Percentiles rank a stretch among this genome's conserved stretches.
phyloP scores from a whole-genome alignment of 37 sponge, comb jelly and placozoan species.

The Spongilla lacustris region DNA sequence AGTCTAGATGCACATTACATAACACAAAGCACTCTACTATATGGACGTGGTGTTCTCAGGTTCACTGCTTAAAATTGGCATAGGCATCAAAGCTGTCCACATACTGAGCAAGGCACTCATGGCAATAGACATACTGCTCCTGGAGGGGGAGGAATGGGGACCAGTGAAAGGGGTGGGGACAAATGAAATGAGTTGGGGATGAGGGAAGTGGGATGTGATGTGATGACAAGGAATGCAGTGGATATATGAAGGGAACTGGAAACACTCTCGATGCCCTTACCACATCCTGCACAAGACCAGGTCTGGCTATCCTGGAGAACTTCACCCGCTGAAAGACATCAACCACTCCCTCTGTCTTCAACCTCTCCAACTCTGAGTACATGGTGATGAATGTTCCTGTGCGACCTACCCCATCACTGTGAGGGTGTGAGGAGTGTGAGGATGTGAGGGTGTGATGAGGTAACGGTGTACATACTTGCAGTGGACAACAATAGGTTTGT shows the following conservation, averaged over 20 bases:
- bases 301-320: conserved; percentile 72
- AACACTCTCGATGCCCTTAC: conserved; percentile 40
- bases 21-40: too few relatives aligned
- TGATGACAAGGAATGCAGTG: not conserved
- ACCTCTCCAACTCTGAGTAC: conserved; percentile 77
- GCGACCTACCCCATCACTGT: conserved; percentile 87
- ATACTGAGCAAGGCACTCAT: conserved; percentile 53
- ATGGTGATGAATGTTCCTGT: conserved; percentile 87
- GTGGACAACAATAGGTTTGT: conserved; percentile 78
- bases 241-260: too few relatives aligned
- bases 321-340: conserved; percentile 92
- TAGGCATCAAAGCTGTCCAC: conserved; percentile 42
- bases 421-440: not conserved
- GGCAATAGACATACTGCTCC: conserved; percentile 62
- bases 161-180: not conserved
- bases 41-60: not conserved
- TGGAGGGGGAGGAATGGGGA: conserved; percentile 11
- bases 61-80: conserved; percentile 41
- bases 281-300: conserved; percentile 85
- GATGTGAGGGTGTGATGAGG: not conserved
- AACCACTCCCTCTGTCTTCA: conserved; percentile 90
- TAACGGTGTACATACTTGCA: conserved; percentile 71
- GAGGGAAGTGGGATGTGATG: not conserved
- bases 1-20: too few relatives aligned
- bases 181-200: not conserved